phyloP scores from a whole-genome alignment of 2,113 vertebrate genomes.

The Chamaetylas fuelleborni region DNA sequence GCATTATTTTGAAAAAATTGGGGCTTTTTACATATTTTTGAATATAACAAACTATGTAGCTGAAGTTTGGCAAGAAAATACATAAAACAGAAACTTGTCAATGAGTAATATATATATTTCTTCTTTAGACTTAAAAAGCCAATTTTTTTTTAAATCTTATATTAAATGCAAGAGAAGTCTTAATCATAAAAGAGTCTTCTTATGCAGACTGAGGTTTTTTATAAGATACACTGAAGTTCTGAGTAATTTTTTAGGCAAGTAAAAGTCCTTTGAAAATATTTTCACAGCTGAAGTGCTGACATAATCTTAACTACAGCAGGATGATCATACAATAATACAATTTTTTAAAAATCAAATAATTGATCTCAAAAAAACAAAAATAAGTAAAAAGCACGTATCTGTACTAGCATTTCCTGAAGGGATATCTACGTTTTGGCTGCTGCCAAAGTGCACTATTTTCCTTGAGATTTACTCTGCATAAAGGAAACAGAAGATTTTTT shows the following conservation, averaged over 20 bases:
- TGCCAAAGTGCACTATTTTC: neutral
- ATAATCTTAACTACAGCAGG: neutral
- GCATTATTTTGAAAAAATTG: neutral
- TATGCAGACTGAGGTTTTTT: neutral
- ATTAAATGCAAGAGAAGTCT: neutral
- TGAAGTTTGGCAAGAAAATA: neutral
- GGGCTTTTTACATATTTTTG: neutral
- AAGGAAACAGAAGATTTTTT: neutral
- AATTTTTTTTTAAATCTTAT: neutral
- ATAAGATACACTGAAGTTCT: neutral
- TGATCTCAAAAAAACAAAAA: neutral
- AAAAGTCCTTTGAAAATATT: neutral
- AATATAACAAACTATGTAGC: neutral
- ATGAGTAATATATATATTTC: neutral
- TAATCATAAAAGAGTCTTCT: neutral
- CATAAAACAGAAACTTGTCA: neutral
- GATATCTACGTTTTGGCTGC: neutral
- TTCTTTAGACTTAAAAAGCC: neutral
- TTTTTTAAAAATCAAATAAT: neutral
- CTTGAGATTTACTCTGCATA: constrained; percentile 12
- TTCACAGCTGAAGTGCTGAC: neutral
- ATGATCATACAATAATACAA: neutral
- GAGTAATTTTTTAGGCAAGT: neutral
- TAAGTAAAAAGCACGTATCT: neutral
- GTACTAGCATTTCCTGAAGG: neutral